A percentile compares a stretch with the other conserved stretches of the same genome.
These are phyloP conservation scores for Galemys pyrenaicus DNA, from an alignment of 2,113 vertebrate species.

Conservation along the genomic window DNA sequence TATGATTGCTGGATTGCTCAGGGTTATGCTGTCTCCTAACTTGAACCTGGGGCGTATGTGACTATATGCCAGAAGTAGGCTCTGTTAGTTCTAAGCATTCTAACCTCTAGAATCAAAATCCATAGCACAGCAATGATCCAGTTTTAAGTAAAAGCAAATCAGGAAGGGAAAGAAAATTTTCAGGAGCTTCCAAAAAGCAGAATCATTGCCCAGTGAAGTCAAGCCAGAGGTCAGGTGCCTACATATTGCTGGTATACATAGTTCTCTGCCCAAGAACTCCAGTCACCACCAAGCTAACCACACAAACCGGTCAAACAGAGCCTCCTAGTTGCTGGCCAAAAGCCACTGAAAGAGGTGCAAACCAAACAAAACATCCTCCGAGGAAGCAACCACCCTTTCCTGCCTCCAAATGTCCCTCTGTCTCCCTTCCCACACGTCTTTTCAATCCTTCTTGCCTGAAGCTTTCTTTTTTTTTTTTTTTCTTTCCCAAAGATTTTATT, in stretches of 20 bases:
- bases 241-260: background rate
- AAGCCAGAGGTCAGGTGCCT: background rate
- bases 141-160: background rate
- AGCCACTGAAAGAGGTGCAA: background rate
- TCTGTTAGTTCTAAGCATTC: background rate
- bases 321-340: background rate
- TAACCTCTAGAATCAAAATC: background rate
- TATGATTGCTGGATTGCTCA: background rate
- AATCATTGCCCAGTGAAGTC: background rate
- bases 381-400: conserved; percentile 22
- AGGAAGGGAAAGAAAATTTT: background rate
- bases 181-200: background rate
- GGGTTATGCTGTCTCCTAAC: background rate
- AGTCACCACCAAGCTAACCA: conserved; percentile 13
- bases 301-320: conserved; percentile 9
- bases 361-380: conserved; percentile 5
- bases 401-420: background rate
- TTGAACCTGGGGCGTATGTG: background rate
- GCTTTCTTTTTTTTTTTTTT: background rate
- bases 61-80: background rate
- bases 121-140: background rate
- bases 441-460: background rate
- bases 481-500: too few relatives aligned
- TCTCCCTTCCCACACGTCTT: background rate
- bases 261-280: conserved; percentile 28